Evolutionary conservation across 1,140 invertebrate genomes (phyloP), one percentile per base, ranked within the genome.

Genomic region (Meloidogyne hapla): DNA sequence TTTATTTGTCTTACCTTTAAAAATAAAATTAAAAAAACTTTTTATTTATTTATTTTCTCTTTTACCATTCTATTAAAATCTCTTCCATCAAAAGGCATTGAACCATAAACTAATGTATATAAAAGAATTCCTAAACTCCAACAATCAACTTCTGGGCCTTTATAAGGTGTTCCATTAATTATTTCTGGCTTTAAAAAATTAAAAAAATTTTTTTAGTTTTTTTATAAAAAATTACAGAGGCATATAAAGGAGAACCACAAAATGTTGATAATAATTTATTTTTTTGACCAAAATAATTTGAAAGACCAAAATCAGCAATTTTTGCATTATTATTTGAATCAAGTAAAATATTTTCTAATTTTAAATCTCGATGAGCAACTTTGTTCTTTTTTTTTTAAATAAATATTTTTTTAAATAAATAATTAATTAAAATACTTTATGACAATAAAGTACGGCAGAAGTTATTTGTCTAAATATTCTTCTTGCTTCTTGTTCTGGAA

Each of bases 21-120:
- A 61, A 21, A 26, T 18, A 21, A 21, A 18, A 72, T 4, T 33
- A 72, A 69, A 25, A 18, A 8, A 69, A 69, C 3, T 18, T 18
- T 15, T 28, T 56, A 74, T 74, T 76, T 56, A 23, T 25, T 61
- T 76, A 48, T 18, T 48, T 94, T 85, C 93, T 92, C 95, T 88
- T 93, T 93, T 68, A 98, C 94, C 81, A 99, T 91, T 83, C 93
- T 91, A 87, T 96, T 96, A 87, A 98, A 98, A 89, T 98, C 97
- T 74, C 94, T 94, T 69, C 96, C 96, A 89, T 98, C 96, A 88
- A 99, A 99, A 28, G 96, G 96, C 96, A 99, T 99, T 79, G 95
- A 94, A 83, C 96, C 96, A 88, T 99, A 99, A 65, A 98, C 95
- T 84, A 99, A 89, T 33, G 96, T 98, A 85, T 99, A 99, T 0